These are phyloP conservation scores for Cataglyphis hispanica DNA, from an alignment of 1,140 invertebrate genomes.

Conservation along the genomic window DNA sequence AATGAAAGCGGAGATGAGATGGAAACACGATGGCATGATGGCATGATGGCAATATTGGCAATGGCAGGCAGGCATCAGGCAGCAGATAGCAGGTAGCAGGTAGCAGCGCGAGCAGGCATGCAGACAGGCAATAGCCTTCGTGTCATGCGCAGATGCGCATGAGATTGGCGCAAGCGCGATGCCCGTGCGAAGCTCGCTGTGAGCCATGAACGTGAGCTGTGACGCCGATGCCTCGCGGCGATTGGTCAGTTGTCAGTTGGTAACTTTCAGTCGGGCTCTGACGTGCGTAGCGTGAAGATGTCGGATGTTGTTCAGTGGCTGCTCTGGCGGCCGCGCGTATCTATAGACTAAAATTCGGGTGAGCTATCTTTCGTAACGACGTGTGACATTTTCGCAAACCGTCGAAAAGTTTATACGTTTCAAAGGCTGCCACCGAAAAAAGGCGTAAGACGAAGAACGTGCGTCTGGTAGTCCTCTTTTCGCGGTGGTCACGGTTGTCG, in stretches of 20 bases:
- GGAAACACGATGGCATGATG: neutral
- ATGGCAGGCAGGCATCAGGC: no score
- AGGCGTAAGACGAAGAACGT: constrained; percentile 1
- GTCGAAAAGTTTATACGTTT: constrained; percentile 21
- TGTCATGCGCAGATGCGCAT: neutral
- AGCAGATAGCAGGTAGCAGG: no score
- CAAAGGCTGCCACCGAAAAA: neutral
- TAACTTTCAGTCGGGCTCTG: constrained; percentile 24
- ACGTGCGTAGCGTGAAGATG: constrained; percentile 21
- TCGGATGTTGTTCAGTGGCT: neutral
- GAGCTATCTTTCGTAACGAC: neutral
- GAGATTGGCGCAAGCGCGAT: constrained; percentile 18
- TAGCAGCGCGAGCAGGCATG: no score
- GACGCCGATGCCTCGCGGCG: no score
- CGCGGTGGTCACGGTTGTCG: neutral
- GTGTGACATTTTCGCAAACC: neutral
- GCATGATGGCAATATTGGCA: no score
- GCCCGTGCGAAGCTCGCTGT: neutral
- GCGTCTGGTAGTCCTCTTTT: neutral
- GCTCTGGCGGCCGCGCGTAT: neutral
- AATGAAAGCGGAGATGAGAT: neutral
- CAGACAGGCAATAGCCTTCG: neutral
- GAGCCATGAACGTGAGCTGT: no score
- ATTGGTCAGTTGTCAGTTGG: constrained; percentile 1
- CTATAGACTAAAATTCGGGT: neutral